phyloP scores from a whole-genome alignment of 2,797 vertebrate genomes.

The Myiothlypis chrysogaster region DNA sequence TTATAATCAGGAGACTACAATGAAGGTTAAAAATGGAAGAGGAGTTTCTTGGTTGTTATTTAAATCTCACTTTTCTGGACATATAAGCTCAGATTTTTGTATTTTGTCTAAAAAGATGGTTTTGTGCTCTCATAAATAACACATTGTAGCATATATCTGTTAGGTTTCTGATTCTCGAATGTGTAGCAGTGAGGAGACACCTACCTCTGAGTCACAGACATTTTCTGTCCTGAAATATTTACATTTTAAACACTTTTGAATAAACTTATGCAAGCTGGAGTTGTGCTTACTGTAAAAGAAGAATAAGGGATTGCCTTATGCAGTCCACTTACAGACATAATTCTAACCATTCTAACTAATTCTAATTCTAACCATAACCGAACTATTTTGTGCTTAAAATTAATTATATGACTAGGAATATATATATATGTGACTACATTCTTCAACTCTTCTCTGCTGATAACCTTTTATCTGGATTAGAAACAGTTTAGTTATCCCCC shows the following conservation, averaged over 20 bases:
- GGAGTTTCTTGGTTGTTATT: not conserved
- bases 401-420: not conserved
- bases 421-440: too few relatives aligned
- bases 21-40: not conserved
- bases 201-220: not conserved
- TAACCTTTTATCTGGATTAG: not conserved
- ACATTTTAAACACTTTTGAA: not conserved
- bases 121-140: not conserved
- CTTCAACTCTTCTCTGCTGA: not conserved
- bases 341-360: not conserved
- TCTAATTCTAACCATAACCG: not conserved
- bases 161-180: not conserved
- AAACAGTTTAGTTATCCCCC: not conserved
- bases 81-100: not conserved
- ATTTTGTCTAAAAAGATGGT: not conserved
- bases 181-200: not conserved
- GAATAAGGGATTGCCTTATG: not conserved
- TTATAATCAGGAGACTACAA: not conserved
- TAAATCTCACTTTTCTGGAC: not conserved
- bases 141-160: rapidly evolving
- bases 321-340: not conserved
- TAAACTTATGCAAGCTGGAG: not conserved
- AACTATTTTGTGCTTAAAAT: not conserved
- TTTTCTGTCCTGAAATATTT: not conserved
- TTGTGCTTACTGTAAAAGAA: not conserved